Percentiles rank a stretch among this genome's conserved stretches.
Evolutionary conservation across 2,888 invertebrate species (phyloP).

Genomic region (Agrotis puta): DNA sequence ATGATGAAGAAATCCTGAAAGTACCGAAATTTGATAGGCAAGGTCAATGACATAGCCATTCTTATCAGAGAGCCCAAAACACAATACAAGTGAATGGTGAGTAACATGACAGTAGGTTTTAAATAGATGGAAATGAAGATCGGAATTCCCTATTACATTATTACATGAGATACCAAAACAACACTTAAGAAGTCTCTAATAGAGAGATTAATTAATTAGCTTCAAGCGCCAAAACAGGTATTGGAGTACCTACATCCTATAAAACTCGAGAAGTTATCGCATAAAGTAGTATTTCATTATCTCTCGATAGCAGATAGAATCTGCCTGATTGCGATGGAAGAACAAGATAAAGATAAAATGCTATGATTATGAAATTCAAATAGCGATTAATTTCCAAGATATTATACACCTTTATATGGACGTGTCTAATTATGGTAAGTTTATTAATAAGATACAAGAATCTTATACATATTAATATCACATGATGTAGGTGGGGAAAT

Average conservation of each 20-base stretch:
- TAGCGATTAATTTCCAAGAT: slow-evolving; percentile 32
- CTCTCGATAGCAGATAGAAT: slow-evolving; percentile 23
- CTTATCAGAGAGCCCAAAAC: slow-evolving; percentile 21
- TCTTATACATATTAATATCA: slow-evolving; percentile 33
- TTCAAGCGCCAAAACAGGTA: slow-evolving; percentile 2
- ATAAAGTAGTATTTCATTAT: slow-evolving; percentile 26
- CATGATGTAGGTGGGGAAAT: neutral
- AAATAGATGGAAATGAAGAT: neutral
- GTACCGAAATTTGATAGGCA: neutral
- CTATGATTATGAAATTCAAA: slow-evolving; percentile 37
- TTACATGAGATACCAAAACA: slow-evolving; percentile 7
- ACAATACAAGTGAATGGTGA: slow-evolving; percentile 2
- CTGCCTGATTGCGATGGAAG: slow-evolving; percentile 20
- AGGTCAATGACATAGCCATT: slow-evolving; percentile 9
- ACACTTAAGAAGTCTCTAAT: slow-evolving; percentile 13
- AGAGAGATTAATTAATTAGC: slow-evolving; percentile 1
- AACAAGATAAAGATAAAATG: slow-evolving; percentile 22
- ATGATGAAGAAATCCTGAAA: no score
- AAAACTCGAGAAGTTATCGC: slow-evolving; percentile 13
- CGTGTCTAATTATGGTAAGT: slow-evolving; percentile 17
- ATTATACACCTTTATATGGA: slow-evolving; percentile 11
- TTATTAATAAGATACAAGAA: slow-evolving; percentile 35
- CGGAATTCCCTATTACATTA: neutral
- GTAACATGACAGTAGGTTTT: neutral
- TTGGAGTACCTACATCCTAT: neutral